phyloP scores from a whole-genome alignment of 2,113 vertebrate genomes.

The Oceanites oceanicus region DNA sequence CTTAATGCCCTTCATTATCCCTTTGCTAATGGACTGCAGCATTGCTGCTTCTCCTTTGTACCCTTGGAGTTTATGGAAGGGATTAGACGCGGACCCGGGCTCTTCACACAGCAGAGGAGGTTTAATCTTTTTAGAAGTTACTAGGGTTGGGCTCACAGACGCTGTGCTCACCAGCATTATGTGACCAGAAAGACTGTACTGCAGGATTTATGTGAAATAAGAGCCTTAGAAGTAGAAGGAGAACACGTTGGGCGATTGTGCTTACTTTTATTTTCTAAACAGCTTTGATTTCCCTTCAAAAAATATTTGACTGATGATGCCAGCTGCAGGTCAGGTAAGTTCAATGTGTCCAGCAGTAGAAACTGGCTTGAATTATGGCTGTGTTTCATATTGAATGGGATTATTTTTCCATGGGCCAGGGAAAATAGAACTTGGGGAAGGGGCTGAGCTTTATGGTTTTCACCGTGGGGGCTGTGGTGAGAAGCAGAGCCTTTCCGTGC shows the following conservation, averaged over 20 bases:
- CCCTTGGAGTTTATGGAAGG: neutral
- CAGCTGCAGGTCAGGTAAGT: neutral
- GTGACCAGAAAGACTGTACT: neutral
- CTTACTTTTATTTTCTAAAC: neutral
- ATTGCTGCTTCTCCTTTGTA: neutral
- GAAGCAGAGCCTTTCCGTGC: neutral
- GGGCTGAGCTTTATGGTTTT: neutral
- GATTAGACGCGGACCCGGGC: neutral
- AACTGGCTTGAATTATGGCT: neutral
- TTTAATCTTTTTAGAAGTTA: neutral
- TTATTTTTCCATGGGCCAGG: neutral
- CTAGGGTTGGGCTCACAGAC: neutral
- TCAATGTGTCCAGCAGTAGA: neutral
- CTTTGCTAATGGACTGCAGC: neutral
- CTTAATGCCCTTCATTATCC: neutral
- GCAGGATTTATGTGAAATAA: neutral
- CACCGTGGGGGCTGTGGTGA: neutral
- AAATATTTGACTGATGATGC: neutral
- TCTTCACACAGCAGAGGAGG: neutral
- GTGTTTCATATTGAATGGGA: neutral
- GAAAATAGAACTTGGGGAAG: neutral
- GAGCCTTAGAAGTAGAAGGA: neutral
- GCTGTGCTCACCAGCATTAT: neutral
- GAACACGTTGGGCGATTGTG: rapidly evolving
- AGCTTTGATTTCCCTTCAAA: neutral